Base-by-base conservation (phyloP, 2,888 invertebrate genomes). In the Phalera bucephala region DNA sequence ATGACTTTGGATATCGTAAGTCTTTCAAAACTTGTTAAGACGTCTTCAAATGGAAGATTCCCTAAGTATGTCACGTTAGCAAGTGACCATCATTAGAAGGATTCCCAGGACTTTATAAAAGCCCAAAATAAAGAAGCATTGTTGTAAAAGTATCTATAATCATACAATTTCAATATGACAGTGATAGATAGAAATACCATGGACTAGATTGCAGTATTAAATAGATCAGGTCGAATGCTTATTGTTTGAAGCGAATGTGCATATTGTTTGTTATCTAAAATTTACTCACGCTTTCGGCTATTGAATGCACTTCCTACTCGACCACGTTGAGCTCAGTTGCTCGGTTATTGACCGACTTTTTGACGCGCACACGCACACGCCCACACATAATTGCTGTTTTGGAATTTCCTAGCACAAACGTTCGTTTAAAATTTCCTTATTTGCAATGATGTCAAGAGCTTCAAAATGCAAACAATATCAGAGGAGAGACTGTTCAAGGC, bases 231-330 rank as follows among this genome's bases (percentile, higher is more conserved):
- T 36, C 29, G 36, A 5, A 11, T 11, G 11, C 10, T 23, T 34
- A 59, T 60, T 59, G 58, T 64, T 64, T 47, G 37, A 62, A 57
- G 60, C 45, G 47, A 52, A 39, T 33, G 46, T 44, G 47, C 44
- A 55, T 53, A 58, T 52, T 54, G 53, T 48, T 40, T 55, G 53
- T 41, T 45, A 37, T 49, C 51, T 50, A 32, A 37, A 48, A 60
- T 28, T 64, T 75, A 73, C 73, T 67, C 75, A 74, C 73, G 72
- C 72, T 75, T 75, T 75, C 72, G 54, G 64, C 57, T 30, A 58
- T 70, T 69, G 55, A 66, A 54, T 66, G 61, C 56, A 64, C 55
- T 73, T 66, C 72, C 64, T 64, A 43, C 33, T 54, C 32, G 27
- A 39, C 32, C 30, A 40, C 51, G 43, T 39, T 26, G 43, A 44